Evolutionary conservation across 2,888 invertebrate genomes (phyloP).

Genomic region (Sisyra terminalis): DNA sequence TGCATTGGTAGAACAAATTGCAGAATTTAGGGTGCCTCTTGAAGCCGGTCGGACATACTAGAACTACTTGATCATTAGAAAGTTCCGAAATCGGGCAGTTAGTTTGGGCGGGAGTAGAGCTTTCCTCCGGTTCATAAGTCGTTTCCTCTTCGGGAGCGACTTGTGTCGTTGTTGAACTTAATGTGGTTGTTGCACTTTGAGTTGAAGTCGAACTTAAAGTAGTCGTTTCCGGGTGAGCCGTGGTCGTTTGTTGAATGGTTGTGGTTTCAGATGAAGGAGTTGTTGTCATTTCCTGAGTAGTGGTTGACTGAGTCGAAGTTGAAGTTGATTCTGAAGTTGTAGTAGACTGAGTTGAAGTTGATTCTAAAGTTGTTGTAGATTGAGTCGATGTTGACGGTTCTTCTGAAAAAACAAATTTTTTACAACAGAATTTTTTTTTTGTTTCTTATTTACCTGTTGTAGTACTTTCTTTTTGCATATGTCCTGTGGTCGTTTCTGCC

Average conservation of each 20-base stretch:
- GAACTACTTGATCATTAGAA: constrained; percentile 50
- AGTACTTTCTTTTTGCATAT: constrained; percentile 11
- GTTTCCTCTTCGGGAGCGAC: constrained; percentile 11
- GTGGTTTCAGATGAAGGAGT: constrained; percentile 12
- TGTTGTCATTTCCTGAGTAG: constrained; percentile 11
- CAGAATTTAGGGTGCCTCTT: constrained; percentile 68
- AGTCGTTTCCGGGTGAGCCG: constrained; percentile 13
- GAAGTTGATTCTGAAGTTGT: constrained; percentile 7
- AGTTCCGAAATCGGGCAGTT: constrained; percentile 35
- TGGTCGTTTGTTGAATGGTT: constrained; percentile 11
- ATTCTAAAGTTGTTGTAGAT: constrained; percentile 6
- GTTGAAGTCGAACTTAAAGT: constrained; percentile 13
- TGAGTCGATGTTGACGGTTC: constrained; percentile 11
- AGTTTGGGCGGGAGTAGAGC: constrained; percentile 4
- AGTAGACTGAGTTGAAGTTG: constrained; percentile 14
- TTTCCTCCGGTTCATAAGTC: constrained; percentile 14
- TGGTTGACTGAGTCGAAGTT: constrained; percentile 5
- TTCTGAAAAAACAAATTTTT: constrained; percentile 6
- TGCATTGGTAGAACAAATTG: constrained; percentile 72
- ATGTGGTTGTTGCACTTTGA: constrained; percentile 3
- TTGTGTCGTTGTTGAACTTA: constrained; percentile 1
- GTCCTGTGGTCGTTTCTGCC: not conserved
- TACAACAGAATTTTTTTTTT: too few relatives aligned
- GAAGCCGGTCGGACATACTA: constrained; percentile 71
- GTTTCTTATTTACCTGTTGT: constrained; percentile 15